phyloP scores from a whole-genome alignment of 2,888 invertebrate species.

The Parascotia fuliginaria region DNA sequence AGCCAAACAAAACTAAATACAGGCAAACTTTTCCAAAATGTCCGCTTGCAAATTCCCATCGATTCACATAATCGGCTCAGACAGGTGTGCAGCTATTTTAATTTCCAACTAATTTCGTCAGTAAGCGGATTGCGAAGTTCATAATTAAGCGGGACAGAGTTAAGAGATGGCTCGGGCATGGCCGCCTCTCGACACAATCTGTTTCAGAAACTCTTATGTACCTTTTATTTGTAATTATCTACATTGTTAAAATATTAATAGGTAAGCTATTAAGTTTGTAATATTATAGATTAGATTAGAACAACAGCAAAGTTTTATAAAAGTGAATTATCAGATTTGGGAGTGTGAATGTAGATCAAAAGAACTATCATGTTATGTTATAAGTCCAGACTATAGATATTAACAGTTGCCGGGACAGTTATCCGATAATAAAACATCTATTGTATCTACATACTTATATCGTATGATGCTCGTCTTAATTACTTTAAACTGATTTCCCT shows the following conservation, averaged over 20 bases:
- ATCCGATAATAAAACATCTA: too few species aligned
- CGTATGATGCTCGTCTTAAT: too few species aligned
- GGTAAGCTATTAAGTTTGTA: slow-evolving; percentile 32
- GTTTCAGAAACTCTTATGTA: slow-evolving; percentile 16
- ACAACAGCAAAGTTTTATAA: too few species aligned
- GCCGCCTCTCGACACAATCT: slow-evolving; percentile 33
- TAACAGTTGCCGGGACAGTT: too few species aligned
- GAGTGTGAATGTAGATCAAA: too few species aligned
- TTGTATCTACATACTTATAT: too few species aligned
- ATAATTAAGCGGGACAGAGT: slow-evolving; percentile 62
- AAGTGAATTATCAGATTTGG: too few species aligned
- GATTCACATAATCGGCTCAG: slow-evolving; percentile 74
- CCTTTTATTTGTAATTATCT: slow-evolving; percentile 41
- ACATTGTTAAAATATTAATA: slow-evolving; percentile 34
- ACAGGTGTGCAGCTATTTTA: slow-evolving; percentile 75
- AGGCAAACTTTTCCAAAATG: slow-evolving; percentile 29
- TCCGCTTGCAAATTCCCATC: slow-evolving; percentile 36
- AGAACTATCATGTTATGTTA: too few species aligned
- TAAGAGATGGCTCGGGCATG: slow-evolving; percentile 43
- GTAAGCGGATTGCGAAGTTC: slow-evolving; percentile 78
- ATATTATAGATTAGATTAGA: neutral
- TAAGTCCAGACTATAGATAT: too few species aligned
- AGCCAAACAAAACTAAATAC: slow-evolving; percentile 13
- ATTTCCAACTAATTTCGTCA: slow-evolving; percentile 74
- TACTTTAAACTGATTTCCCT: too few species aligned